phyloP scores from a whole-genome alignment of 1,140 invertebrate genomes.

The Chrysopa pallens region DNA sequence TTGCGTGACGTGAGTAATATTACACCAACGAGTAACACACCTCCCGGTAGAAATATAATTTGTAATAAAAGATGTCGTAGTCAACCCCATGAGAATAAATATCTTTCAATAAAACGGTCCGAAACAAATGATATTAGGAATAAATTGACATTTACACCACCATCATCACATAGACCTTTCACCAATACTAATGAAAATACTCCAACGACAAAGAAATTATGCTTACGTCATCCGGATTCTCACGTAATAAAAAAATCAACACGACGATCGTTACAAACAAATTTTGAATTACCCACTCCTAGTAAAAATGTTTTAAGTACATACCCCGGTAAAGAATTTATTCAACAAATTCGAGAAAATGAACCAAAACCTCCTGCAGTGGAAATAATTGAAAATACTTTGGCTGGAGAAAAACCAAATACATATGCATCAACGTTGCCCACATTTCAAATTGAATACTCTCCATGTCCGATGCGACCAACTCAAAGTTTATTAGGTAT shows the following conservation, averaged over 20 bases:
- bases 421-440: conserved; percentile 15
- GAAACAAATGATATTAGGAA: conserved; percentile 9
- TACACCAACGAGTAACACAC: conserved; percentile 10
- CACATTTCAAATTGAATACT: conserved; percentile 14
- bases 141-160: conserved; percentile 15
- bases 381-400: background rate
- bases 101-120: conserved; percentile 2
- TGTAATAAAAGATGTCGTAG: background rate
- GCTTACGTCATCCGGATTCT: background rate
- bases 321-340: background rate
- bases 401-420: background rate
- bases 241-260: background rate
- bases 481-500: conserved; percentile 6
- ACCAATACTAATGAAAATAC: background rate
- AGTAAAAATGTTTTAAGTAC: background rate
- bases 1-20: conserved; percentile 20
- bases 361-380: background rate
- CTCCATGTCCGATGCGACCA: conserved; percentile 9
- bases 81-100: background rate
- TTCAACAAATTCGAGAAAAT: background rate
- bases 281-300: background rate
- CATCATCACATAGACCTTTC: conserved; percentile 2
- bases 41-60: background rate
- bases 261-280: background rate
- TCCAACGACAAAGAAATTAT: background rate